A percentile compares a stretch with the other conserved stretches of the same genome.
Conservation (phyloP, 2,888 invertebrate species). For the Volucella inflata region DNA sequence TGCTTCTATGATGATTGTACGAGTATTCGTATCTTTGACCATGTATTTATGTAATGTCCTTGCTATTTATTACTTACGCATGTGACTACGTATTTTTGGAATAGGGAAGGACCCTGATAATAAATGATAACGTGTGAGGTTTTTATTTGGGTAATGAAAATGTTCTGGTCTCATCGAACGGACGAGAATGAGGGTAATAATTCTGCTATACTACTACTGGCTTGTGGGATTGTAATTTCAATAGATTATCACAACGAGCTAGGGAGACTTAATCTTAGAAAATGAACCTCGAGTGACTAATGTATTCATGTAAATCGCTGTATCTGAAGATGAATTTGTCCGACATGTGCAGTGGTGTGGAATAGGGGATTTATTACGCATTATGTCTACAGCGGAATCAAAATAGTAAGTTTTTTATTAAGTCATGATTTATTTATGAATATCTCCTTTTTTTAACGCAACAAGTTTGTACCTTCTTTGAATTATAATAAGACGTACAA, state of each 20-base stretch:
- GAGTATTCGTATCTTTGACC: constrained; percentile 11
- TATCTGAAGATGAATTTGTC: constrained; percentile 7
- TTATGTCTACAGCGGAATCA: background rate
- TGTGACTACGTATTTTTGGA: constrained; percentile 17
- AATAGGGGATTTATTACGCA: background rate
- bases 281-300: background rate
- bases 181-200: too few species aligned
- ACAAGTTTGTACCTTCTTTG: too few species aligned
- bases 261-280: background rate
- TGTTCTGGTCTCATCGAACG: background rate
- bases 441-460: too few species aligned
- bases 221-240: background rate
- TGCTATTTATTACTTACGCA: background rate
- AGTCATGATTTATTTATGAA: too few species aligned
- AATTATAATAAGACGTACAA: too few species aligned
- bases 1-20: constrained; percentile 14
- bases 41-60: too few species aligned
- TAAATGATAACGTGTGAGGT: background rate
- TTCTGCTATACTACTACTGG: too few species aligned
- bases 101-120: background rate
- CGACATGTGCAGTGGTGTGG: background rate
- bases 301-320: constrained; percentile 12
- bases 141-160: constrained; percentile 25
- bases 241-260: constrained; percentile 24
- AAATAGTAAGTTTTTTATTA: background rate